Conservation (phyloP, 1,140 invertebrate species). For the Euborellia annulipes region DNA sequence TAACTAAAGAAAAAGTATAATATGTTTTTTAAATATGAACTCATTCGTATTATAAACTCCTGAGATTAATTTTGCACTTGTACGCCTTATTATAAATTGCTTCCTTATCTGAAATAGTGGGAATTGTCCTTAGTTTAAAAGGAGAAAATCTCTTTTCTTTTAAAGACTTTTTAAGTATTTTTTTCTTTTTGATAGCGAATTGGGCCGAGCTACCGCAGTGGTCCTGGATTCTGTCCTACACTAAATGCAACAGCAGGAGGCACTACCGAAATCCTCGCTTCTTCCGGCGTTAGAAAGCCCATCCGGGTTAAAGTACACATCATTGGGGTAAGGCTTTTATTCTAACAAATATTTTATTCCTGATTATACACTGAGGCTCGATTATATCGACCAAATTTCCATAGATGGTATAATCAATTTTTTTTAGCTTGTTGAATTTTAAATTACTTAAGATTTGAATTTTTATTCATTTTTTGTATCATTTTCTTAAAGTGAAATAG, state of each 20-base stretch:
- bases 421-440: no score
- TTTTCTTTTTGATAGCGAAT: conserved; percentile 50
- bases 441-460: no score
- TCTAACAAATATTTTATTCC: conserved; percentile 4
- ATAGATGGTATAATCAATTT: no score
- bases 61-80: no score
- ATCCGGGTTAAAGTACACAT: conserved; percentile 89
- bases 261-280: conserved; percentile 76
- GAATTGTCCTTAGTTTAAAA: conserved; percentile 1
- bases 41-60: no score
- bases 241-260: conserved; percentile 78
- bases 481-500: no score
- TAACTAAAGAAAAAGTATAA: no score
- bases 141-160: neutral
- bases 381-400: no score
- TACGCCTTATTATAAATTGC: no score
- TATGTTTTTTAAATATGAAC: no score
- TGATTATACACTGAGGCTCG: no score
- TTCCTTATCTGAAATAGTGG: neutral
- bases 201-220: conserved; percentile 82
- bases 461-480: no score
- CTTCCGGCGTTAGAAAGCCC: conserved; percentile 73
- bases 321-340: conserved; percentile 45
- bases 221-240: conserved; percentile 82
- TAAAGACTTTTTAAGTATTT: conserved; percentile 3